These are phyloP conservation scores for Sarcophaga subvicina DNA, from an alignment of 2,888 invertebrate species.

Conservation along the genomic window DNA sequence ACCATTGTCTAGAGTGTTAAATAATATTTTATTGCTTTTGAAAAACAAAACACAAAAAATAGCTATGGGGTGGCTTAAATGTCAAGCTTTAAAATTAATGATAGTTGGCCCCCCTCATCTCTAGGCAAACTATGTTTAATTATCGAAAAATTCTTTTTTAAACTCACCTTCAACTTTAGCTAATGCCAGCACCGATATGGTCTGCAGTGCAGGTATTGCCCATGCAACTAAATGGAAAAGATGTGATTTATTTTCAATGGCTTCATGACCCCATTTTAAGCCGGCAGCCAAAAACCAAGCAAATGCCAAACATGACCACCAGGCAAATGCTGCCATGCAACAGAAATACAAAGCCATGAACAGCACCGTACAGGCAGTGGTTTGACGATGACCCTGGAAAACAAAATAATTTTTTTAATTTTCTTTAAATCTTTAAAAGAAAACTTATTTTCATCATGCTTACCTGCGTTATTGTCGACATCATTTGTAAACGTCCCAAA, in stretches of 20 bases:
- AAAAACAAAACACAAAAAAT: not conserved
- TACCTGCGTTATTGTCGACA: conserved; percentile 94
- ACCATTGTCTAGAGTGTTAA: conserved; percentile 34
- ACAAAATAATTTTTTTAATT: conserved; percentile 28
- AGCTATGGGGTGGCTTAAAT: conserved; percentile 50
- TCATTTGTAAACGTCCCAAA: conserved; percentile 88
- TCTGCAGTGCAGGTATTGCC: conserved; percentile 98
- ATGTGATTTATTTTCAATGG: conserved; percentile 97
- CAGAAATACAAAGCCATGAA: conserved; percentile 98
- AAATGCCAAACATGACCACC: conserved; percentile 98
- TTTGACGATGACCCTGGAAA: conserved; percentile 81
- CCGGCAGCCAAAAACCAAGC: conserved; percentile 99
- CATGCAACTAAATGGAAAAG: conserved; percentile 99
- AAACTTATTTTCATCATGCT: conserved; percentile 74
- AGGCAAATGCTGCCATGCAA: conserved; percentile 97
- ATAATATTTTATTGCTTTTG: not conserved
- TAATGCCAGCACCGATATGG: conserved; percentile 96
- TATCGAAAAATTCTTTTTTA: not conserved
- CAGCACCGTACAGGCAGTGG: conserved; percentile 91
- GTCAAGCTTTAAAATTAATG: conserved; percentile 43
- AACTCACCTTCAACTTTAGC: conserved; percentile 95
- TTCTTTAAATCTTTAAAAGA: conserved; percentile 6
- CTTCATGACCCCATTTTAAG: conserved; percentile 98
- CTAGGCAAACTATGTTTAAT: conserved; percentile 18
- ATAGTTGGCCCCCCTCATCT: conserved; percentile 19